Conservation (phyloP, 2,113 vertebrate genomes). For the Platysternon megacephalum region DNA sequence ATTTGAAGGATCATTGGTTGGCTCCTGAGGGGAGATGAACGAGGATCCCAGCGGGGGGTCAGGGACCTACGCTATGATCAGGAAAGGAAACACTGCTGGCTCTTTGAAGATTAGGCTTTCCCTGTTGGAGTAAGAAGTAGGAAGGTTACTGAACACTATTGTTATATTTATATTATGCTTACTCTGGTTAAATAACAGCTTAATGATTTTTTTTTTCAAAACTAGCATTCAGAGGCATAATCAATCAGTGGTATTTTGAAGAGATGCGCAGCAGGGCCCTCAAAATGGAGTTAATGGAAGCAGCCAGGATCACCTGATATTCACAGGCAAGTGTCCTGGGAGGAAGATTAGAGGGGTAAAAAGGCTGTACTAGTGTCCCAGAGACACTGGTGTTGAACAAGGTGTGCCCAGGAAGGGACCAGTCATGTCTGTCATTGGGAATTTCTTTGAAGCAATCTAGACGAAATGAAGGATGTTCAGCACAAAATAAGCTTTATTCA, state of each 20-base stretch:
- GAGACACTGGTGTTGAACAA: not conserved
- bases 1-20: not conserved
- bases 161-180: not conserved
- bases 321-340: not conserved
- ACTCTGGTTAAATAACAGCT: not conserved
- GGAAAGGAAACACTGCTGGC: not conserved
- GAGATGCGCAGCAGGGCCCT: not conserved
- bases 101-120: not conserved
- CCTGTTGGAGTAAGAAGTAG: not conserved
- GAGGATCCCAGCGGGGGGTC: too few relatives aligned
- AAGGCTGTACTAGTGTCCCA: not conserved
- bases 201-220: not conserved
- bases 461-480: not conserved
- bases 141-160: not conserved
- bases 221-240: not conserved
- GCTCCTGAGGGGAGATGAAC: not conserved
- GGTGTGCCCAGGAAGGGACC: not conserved
- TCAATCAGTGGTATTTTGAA: not conserved
- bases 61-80: not conserved
- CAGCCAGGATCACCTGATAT: not conserved
- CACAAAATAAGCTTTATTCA: accelerated
- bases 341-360: not conserved
- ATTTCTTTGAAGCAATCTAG: not conserved
- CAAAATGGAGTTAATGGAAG: not conserved
- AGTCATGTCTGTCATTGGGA: not conserved